A percentile compares a stretch with the other conserved stretches of the same genome.
These are phyloP conservation scores for Cyclina sinensis DNA, from an alignment of 1,140 invertebrate species.

Conservation along the genomic window DNA sequence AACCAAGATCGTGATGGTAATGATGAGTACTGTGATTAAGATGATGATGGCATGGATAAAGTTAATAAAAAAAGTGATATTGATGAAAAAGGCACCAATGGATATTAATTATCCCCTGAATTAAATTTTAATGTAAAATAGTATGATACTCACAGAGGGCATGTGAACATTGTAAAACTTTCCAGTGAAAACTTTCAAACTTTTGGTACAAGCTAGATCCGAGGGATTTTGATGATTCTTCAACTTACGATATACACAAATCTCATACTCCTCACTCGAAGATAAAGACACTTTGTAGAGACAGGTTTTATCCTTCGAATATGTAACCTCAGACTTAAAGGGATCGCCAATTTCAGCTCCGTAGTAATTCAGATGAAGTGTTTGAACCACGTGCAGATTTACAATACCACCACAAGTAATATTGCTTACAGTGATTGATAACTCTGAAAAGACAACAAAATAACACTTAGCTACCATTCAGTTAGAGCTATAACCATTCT, in stretches of 20 bases:
- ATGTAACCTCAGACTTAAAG: too few relatives aligned
- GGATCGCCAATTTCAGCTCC: background rate
- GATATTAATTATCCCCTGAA: too few relatives aligned
- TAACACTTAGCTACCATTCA: too few relatives aligned
- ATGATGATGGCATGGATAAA: too few relatives aligned
- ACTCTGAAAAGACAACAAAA: too few relatives aligned
- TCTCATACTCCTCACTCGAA: background rate
- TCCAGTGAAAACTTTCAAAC: background rate
- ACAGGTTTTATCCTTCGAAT: background rate
- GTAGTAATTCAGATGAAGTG: background rate
- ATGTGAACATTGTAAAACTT: background rate
- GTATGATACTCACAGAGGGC: background rate
- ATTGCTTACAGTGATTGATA: background rate
- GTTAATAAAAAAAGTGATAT: too few relatives aligned
- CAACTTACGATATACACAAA: background rate
- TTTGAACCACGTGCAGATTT: background rate
- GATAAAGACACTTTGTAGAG: background rate
- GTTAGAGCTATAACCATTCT: too few relatives aligned
- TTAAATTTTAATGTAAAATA: too few relatives aligned
- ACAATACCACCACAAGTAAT: background rate
- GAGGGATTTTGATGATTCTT: background rate
- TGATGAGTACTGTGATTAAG: too few relatives aligned
- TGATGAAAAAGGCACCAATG: too few relatives aligned
- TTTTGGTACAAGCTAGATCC: background rate
- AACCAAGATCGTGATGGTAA: too few relatives aligned